Evolutionary conservation across 2,797 vertebrate species (phyloP).

Genomic region (Sebastes hubbsi): DNA sequence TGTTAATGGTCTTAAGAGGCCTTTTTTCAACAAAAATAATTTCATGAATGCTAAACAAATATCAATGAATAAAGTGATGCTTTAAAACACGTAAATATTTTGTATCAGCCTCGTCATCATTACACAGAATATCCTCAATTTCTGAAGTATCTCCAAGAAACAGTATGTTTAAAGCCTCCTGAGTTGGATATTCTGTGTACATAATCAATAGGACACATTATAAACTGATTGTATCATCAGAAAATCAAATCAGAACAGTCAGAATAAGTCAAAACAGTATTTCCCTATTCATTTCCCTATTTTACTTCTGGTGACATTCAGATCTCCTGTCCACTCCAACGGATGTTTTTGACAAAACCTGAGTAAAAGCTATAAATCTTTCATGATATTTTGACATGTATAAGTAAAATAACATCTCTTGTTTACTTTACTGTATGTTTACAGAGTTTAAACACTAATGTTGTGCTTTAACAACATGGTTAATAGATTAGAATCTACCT

Average conservation of each 20-base stretch:
- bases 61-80: neutral
- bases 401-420: neutral
- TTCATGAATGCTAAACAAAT: neutral
- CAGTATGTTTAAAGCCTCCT: neutral
- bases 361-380: too few species aligned
- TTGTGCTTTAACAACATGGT: accelerated
- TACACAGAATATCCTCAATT: neutral
- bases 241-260: neutral
- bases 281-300: too few species aligned
- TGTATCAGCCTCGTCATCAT: neutral
- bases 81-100: neutral
- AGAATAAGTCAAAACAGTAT: too few species aligned
- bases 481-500: neutral
- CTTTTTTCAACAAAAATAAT: neutral
- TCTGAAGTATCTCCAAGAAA: too few species aligned
- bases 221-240: accelerated
- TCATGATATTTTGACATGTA: accelerated
- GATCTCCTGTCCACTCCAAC: too few species aligned
- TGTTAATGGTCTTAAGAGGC: neutral
- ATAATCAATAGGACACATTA: neutral
- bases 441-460: neutral
- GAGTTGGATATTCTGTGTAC: neutral
- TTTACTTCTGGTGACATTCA: too few species aligned
- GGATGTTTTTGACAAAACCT: accelerated
- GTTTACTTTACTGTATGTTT: neutral